A percentile compares a stretch with the other conserved stretches of the same genome.
These are phyloP conservation scores for Acanthaster planci DNA, from an alignment of 35 echinoderm and acorn worm species.

Conservation along the genomic window DNA sequence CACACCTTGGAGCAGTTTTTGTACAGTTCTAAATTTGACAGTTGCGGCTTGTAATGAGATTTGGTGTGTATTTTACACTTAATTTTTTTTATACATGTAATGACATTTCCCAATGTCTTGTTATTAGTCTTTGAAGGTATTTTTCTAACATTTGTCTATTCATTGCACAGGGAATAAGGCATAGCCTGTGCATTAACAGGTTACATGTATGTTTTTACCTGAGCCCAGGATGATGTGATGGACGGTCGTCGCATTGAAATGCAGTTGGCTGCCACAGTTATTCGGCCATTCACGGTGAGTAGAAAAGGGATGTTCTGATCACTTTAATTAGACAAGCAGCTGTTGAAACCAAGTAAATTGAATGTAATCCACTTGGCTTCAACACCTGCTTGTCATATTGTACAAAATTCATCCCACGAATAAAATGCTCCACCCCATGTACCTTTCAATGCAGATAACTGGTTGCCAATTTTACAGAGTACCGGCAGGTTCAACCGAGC, in stretches of 20 bases:
- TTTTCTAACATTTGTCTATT: background rate
- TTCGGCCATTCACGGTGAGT: constrained; percentile 74
- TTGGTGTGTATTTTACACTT: background rate
- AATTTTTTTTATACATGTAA: background rate
- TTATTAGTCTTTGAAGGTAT: background rate
- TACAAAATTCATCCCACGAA: background rate
- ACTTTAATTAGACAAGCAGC: background rate
- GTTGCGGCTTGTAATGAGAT: background rate
- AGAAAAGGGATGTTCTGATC: no score
- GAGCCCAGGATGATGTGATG: constrained; percentile 92
- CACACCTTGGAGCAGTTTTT: no score
- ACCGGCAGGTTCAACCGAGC: constrained; percentile 73
- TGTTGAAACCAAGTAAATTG: background rate
- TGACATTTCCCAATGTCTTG: background rate
- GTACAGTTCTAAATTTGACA: no score
- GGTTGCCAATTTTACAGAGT: constrained; percentile 72
- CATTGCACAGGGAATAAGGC: background rate
- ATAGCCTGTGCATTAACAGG: background rate
- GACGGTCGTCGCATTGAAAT: constrained; percentile 52
- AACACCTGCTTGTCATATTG: background rate
- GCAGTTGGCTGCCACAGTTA: constrained; percentile 64
- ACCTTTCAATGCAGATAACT: constrained; percentile 65
- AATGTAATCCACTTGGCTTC: background rate
- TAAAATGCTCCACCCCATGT: no score
- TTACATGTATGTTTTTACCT: background rate